Base-by-base conservation (phyloP, 2,113 vertebrate species). In the Clarias batrachus region DNA sequence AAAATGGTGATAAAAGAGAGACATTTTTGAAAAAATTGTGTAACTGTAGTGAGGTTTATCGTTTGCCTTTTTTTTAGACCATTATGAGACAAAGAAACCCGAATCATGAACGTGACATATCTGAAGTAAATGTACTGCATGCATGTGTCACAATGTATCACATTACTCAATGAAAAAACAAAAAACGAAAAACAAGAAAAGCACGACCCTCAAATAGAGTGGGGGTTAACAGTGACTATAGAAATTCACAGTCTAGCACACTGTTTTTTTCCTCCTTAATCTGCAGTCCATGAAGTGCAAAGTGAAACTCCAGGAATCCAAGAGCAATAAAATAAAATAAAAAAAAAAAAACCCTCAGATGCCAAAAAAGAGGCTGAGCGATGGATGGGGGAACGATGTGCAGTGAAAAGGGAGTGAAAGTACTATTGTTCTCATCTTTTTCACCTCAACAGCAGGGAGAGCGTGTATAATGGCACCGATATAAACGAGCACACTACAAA, bases 61-160 rank as follows among this genome's bases (percentile, higher is more conserved):
- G 14, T 66, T 66, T 48, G 5, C 66, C 65, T 81, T 78, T 66
- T 86, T 73, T 60, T 57, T 52, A 27, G 12, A 41, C 57, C 21
- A 30, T 57, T 54, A 54, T 16, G 66, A 66, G 73, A 63, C 54
- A 74, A 62, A 85, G 83, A 77, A 85, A 71, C 21, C 27, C 11
- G 59, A 76, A 87, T 70, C 59, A 71, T 88, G 91, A 94, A 91
- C 73, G 84, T 30, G 48, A 62, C 57, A 37, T 57, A 65, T 30
- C 89, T 94, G 93, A 93, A 93, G 91, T 85, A 87, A 93, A 96
- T 93, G 85, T 33, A 14, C 93, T 8, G 96, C 96, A 92, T 96
- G 96, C 96, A 92, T 96, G 95, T 93, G 91, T 94, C 93, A 94
- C 95, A 97, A 97, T 96, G 94, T 91, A 52, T 90, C 90, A 94